Evolutionary conservation across 2,888 invertebrate species (phyloP), one percentile per base, ranked within the genome.

Genomic region (Tenthredo notha): DNA sequence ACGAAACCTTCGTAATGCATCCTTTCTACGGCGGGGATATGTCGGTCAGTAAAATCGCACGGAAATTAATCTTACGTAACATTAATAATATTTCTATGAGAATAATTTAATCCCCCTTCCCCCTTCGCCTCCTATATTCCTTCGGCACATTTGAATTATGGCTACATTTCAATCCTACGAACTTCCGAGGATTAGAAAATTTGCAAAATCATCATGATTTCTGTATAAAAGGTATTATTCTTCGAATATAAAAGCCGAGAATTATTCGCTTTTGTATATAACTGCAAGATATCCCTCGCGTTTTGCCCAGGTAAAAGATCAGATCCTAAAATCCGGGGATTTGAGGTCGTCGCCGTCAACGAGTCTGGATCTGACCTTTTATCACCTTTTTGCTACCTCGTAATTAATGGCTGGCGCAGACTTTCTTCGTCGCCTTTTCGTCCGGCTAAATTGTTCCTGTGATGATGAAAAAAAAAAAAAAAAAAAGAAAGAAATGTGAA

Each of bases 1-100:
- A 99, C 95, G 99, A 99, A 94, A 99, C 99, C 84, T 99, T 98
- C 94, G 98, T 99, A 92, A 98, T 99, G 90, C 98, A 99, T 94
- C 99, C 99, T 85, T 98, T 99, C 95, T 98, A 98, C 94, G 98
- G 98, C 90, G 98, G 98, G 86, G 98, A 99, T 95, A 95, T 98
- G 92, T 98, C 98, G 97, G 98, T 98, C 96, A 97, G 98, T 96
- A 94, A 87, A 89, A 86, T 88, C 91, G 85, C 86, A 37, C 86
- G 74, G 74, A 85, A 33, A 67, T 18, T 33, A 33, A 33, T 67
- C 67, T 33, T 67, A 15, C 67, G 18, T 29, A 67, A 18, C 6
- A 67, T 33, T 21, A 18, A 67, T 67, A 6, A 33, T 3, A 25
- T 33, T 67, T 67, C 18, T 33, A 15, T 67, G 61, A 61, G 21